Evolutionary conservation across 2,113 vertebrate species (phyloP), one percentile per base, ranked within the genome.

Genomic region (Riparia riparia): DNA sequence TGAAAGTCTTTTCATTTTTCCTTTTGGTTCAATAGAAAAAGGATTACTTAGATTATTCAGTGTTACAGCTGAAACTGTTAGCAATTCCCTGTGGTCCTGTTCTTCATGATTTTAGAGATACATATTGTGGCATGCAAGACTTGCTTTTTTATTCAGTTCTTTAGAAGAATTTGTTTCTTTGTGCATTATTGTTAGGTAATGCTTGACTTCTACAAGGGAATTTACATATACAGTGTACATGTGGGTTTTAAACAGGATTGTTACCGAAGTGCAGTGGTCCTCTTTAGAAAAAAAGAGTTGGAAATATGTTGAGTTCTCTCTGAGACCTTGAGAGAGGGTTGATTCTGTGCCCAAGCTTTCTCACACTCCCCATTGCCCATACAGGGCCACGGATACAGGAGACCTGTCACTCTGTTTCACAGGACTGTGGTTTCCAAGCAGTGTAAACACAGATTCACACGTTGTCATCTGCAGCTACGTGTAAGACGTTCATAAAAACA

Each of bases 1-100:
- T 95, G 96, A 97, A 95, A 90, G 93, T 97, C 95, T 97, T 96
- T 97, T 96, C 94, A 97, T 95, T 96, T 97, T 97, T 96, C 92
- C 91, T 97, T 97, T 96, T 94, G 86, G 93, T 94, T 97, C 96
- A 97, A 96, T 71, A 97, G 95, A 89, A 96, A 87, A 90, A 96
- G 93, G 96, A 95, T 95, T 95, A 94, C 96, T 97, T 95, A 93
- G 91, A 74, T 94, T 89, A 88, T 95, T 92, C 83, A 95, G 66
- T 79, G 54, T 72, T 95, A 92, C 80, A 96, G 94, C 95, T 97
- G 63, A 95, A 97, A 96, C 95, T 82, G 37, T 37, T 93, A 76
- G 65, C 81, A 86, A 64, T 91, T 90, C 92, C 72, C 82, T 86
- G 29, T 51, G 28, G 80, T 78, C 64, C 45, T 83, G 81, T 83